phyloP scores from a whole-genome alignment of 1,140 invertebrate genomes.

The Drosophila lowei region DNA sequence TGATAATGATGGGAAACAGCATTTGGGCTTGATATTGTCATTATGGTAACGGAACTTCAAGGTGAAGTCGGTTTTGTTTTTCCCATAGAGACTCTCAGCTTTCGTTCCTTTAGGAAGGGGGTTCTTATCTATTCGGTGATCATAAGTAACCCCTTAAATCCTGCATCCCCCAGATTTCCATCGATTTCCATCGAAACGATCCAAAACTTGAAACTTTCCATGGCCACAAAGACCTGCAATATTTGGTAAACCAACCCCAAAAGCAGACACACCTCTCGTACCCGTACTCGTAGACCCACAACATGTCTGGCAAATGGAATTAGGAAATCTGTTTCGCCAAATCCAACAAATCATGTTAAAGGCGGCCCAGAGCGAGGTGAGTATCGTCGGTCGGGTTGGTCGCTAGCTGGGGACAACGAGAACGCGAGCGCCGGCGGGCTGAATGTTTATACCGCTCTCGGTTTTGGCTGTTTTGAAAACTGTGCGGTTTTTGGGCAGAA shows the following conservation, averaged over 20 bases:
- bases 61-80: not conserved
- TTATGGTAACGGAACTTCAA: conserved; percentile 4
- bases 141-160: not conserved
- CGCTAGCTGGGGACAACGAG: no score
- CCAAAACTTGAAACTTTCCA: conserved; percentile 24
- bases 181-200: conserved; percentile 11
- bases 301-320: conserved; percentile 70
- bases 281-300: conserved; percentile 3
- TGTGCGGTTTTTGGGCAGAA: conserved; percentile 52
- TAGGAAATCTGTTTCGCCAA: conserved; percentile 77
- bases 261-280: conserved; percentile 3
- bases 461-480: conserved; percentile 73
- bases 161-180: not conserved
- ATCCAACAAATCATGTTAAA: conserved; percentile 82
- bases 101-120: not conserved
- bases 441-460: conserved; percentile 69
- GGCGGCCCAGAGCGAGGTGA: conserved; percentile 47
- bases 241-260: conserved; percentile 44
- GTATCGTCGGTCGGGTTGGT: conserved; percentile 16
- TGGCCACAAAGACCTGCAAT: conserved; percentile 3
- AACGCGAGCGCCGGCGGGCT: conserved; percentile 40
- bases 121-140: no score
- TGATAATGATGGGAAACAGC: conserved; percentile 60
- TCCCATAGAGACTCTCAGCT: not conserved
- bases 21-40: conserved; percentile 13